These are phyloP conservation scores for Monopterus albus DNA, from an alignment of 2,113 vertebrate genomes.

Conservation along the genomic window DNA sequence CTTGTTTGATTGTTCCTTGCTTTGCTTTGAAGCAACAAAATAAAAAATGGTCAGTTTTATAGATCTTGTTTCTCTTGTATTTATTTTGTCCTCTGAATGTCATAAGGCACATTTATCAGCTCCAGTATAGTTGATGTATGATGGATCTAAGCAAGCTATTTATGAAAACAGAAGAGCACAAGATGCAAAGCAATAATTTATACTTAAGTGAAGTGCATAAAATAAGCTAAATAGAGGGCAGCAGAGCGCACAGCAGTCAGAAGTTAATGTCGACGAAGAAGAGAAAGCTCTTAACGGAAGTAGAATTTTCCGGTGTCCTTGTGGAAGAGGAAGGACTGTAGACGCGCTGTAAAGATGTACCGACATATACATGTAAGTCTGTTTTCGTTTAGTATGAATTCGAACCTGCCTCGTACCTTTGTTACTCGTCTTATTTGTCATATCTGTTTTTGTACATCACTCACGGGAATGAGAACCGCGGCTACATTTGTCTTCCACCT, in stretches of 20 bases:
- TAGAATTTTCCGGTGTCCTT: constrained; percentile 61
- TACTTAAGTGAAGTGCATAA: too few species aligned
- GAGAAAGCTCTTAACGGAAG: constrained; percentile 45
- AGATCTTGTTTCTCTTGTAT: too few species aligned
- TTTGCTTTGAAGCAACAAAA: too few species aligned
- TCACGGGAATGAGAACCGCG: rapidly evolving
- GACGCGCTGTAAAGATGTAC: constrained; percentile 44
- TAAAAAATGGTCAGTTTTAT: too few species aligned
- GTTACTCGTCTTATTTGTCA: rapidly evolving
- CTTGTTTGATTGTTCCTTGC: too few species aligned
- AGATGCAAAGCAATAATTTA: too few species aligned
- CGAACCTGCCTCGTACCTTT: rapidly evolving
- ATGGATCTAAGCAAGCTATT: too few species aligned
- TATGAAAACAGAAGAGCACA: too few species aligned
- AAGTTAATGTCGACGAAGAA: neutral
- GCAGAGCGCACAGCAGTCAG: neutral
- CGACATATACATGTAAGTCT: constrained; percentile 63
- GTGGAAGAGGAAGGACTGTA: neutral
- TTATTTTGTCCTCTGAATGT: too few species aligned
- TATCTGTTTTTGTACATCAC: rapidly evolving
- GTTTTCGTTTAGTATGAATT: rapidly evolving
- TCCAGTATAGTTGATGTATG: too few species aligned
- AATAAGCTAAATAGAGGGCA: too few species aligned
- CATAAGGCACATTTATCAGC: too few species aligned
- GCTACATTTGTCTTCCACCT: neutral